These are phyloP conservation scores for Triplophysa rosa DNA, from an alignment of 2,113 vertebrate genomes.

Conservation along the genomic window DNA sequence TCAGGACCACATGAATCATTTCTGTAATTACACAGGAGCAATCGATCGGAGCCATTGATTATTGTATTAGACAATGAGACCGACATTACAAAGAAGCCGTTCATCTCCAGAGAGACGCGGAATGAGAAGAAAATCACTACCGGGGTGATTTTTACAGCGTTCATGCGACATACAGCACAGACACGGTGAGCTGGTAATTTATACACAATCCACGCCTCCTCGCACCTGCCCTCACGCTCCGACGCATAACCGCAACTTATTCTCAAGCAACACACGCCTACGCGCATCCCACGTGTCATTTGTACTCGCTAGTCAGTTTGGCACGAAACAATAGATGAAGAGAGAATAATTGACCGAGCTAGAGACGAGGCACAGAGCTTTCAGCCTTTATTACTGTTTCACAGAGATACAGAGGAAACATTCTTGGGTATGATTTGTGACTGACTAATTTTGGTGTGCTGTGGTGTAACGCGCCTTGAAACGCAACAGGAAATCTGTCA, in stretches of 20 bases:
- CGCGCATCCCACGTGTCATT: constrained; percentile 25
- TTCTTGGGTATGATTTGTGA: background rate
- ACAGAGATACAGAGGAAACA: background rate
- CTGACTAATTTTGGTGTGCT: background rate
- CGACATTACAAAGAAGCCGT: constrained; percentile 3
- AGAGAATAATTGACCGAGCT: constrained; percentile 27
- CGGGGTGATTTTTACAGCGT: background rate
- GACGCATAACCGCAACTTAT: constrained; percentile 19
- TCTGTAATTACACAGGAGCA: background rate
- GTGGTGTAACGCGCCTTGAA: background rate
- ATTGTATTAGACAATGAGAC: background rate
- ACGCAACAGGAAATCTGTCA: background rate
- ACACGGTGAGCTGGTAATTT: background rate
- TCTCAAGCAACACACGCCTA: constrained; percentile 26
- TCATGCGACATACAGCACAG: background rate
- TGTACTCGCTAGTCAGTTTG: constrained; percentile 31
- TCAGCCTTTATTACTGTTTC: constrained; percentile 26
- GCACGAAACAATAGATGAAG: constrained; percentile 35
- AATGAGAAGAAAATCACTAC: constrained; percentile 20
- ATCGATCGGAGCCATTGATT: constrained; percentile 1
- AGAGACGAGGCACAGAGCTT: constrained; percentile 28
- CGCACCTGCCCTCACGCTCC: constrained; percentile 29
- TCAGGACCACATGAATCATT: background rate
- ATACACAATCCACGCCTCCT: constrained; percentile 35
- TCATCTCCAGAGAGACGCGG: constrained; percentile 1